Percentiles rank a stretch among this genome's conserved stretches.
phyloP scores from a whole-genome alignment of 1,140 invertebrate genomes.

The Drosophila seguyi region DNA sequence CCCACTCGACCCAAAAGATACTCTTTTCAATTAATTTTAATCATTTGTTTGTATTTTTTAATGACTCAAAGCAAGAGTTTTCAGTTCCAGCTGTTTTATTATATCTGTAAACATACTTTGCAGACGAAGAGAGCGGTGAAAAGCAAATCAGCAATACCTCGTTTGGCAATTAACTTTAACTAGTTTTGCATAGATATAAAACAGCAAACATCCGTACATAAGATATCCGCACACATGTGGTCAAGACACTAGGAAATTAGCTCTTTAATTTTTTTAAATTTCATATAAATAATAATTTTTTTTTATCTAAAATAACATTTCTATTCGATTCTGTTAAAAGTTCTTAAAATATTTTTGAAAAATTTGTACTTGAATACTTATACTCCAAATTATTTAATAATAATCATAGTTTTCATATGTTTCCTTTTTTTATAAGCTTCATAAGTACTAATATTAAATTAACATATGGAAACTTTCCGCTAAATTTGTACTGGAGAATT shows the following conservation, averaged over 20 bases:
- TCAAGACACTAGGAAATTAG: background rate
- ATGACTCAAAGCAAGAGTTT: slow-evolving; percentile 3
- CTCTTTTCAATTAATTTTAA: slow-evolving; percentile 10
- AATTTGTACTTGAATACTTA: no score
- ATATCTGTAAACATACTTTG: background rate
- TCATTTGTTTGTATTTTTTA: slow-evolving; percentile 9
- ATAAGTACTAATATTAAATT: background rate
- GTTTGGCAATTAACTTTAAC: slow-evolving; percentile 57
- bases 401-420: background rate
- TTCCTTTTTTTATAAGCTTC: background rate
- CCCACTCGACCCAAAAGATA: background rate
- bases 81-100: background rate
- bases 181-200: slow-evolving; percentile 51
- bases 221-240: slow-evolving; percentile 4
- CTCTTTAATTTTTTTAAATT: background rate
- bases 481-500: no score
- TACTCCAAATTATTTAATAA: no score
- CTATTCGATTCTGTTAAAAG: no score
- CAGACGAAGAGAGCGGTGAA: slow-evolving; percentile 4
- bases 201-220: slow-evolving; percentile 14
- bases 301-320: no score
- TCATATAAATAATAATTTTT: background rate
- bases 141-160: slow-evolving; percentile 32
- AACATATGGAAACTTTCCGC: no score
- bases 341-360: no score